Conservation (phyloP, 2,113 vertebrate genomes). For the Lipotes vexillifer region DNA sequence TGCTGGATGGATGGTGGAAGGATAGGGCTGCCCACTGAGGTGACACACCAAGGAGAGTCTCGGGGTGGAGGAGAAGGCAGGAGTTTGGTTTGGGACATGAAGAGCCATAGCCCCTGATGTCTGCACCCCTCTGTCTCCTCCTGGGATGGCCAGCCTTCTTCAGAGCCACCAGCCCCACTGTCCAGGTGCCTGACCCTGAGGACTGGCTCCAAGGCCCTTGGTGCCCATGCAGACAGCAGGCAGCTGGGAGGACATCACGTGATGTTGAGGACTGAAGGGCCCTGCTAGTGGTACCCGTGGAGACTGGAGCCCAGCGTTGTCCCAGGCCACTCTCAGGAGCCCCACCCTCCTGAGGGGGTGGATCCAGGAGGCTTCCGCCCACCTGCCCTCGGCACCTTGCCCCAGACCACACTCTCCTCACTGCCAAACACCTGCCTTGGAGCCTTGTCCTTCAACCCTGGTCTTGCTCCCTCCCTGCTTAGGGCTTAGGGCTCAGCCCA, state of each 20-base stretch:
- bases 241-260: not conserved
- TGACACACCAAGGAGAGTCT: not conserved
- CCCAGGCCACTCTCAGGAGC: not conserved
- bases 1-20: not conserved
- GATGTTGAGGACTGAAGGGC: not conserved
- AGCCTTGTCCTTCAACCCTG: not conserved
- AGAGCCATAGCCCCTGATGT: not conserved
- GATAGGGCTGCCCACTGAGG: not conserved
- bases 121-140: not conserved
- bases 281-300: not conserved
- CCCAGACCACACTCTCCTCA: not conserved
- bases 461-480: not conserved
- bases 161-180: not conserved
- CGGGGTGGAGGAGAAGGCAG: not conserved
- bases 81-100: not conserved
- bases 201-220: not conserved
- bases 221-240: not conserved
- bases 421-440: not conserved
- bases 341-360: not conserved
- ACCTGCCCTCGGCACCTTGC: not conserved
- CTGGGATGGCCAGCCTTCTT: not conserved
- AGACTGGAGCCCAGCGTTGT: not conserved
- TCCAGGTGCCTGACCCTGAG: not conserved
- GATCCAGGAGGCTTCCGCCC: not conserved
- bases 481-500: not conserved